These are phyloP conservation scores for Amia ocellicauda DNA, from an alignment of 2,113 vertebrate species.

Conservation along the genomic window DNA sequence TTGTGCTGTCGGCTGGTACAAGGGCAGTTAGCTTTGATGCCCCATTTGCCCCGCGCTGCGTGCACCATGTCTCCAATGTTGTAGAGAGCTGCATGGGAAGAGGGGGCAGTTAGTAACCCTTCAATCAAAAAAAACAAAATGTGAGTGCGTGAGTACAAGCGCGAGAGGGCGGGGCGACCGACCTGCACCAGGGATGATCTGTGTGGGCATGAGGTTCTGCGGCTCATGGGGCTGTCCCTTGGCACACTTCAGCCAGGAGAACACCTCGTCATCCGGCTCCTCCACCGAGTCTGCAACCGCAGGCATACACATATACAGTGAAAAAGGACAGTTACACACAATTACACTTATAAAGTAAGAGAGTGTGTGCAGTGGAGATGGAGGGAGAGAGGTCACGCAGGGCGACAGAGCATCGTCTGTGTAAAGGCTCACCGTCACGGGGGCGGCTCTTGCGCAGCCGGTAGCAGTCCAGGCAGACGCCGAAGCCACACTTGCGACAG, in stretches of 20 bases:
- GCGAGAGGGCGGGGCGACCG: conserved; percentile 28
- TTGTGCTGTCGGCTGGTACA: conserved; percentile 91
- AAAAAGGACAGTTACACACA: background rate
- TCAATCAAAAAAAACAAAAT: no score
- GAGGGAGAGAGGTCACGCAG: no score
- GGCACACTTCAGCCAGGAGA: conserved; percentile 96
- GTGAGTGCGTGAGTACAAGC: background rate
- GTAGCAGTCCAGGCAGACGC: conserved; percentile 96
- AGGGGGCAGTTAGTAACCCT: background rate
- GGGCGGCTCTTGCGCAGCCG: conserved; percentile 87
- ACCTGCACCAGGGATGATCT: conserved; percentile 98
- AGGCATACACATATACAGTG: background rate
- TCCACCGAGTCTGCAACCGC: conserved; percentile 77
- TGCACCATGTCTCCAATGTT: conserved; percentile 99
- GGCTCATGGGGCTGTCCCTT: conserved; percentile 97
- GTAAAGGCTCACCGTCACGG: conserved; percentile 80
- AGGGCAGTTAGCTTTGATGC: conserved; percentile 97
- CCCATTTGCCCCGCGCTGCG: conserved; percentile 94
- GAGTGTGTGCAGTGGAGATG: no score
- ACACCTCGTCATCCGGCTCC: conserved; percentile 89
- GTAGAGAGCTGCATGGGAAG: conserved; percentile 79
- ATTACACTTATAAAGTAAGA: background rate
- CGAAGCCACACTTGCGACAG: conserved; percentile 96
- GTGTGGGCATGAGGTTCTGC: conserved; percentile 97
- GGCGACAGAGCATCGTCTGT: no score